Base-by-base conservation (phyloP, 2,113 vertebrate genomes). In the Brachionichthys hirsutus region DNA sequence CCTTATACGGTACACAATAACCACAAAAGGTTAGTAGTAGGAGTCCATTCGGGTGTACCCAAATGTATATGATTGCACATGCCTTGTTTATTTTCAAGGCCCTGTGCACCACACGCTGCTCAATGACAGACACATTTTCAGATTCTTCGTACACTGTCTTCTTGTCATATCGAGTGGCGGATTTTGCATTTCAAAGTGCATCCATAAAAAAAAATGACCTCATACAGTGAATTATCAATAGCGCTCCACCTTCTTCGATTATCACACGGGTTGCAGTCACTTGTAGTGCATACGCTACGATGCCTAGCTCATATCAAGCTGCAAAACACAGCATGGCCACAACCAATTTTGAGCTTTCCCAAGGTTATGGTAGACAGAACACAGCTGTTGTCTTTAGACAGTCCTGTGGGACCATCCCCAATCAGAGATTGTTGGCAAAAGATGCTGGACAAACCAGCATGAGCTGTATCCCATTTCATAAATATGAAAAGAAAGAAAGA, bases 371-470 rank as follows among this genome's bases (percentile, higher is more conserved):
- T 55, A 66, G 63, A 60, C 53, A 75, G 81, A 77, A 56, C 75
- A 58, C 68, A 80, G 67, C 72, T 81, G 70, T 53, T 51, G 13
- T 42, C 40, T 42, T 15, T 42, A 43, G 61, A 40, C 36, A 3
- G 53, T 75, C 82, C 72, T 49, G 1, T 67, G 83, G 78, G 83
- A 82, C 52, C 42, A 56, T 65, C 72, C 62, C 43, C 54, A 53
- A 54, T 62, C 54, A 65, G 66, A 81, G 57, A 78, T 70, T 50
- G 76, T 73, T 66, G 57, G 53, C 73, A 68, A 65, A 73, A 62
- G 36, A 71, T 54, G 35, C 58, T 40, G 73, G 70, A 77, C 75
- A 82, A 85, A 75, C 47, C 60, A 83, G 70, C 67, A 43, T 58
- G 76, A 83, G 72, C 24, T 30, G 24, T 30, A 30, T 30, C 57